Conservation (phyloP, 2,797 vertebrate genomes). For the Pampus argenteus region DNA sequence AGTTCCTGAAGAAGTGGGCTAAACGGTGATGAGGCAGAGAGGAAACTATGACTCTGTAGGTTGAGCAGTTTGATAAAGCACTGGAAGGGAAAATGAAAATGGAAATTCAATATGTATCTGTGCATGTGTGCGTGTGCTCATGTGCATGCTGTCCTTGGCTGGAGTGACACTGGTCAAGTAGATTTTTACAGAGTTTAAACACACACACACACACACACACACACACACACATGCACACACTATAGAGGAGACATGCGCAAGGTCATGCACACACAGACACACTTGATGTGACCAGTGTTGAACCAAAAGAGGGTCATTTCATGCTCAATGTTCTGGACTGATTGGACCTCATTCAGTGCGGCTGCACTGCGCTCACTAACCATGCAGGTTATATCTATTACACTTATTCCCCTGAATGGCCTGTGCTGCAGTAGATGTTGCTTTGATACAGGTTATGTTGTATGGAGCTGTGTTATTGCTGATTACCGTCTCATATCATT, state of each 20-base stretch:
- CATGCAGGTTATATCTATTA: conserved; percentile 37
- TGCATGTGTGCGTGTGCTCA: not conserved
- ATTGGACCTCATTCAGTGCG: conserved; percentile 54
- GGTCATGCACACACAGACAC: not conserved
- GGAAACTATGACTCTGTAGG: conserved; percentile 35
- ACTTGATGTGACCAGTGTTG: not conserved
- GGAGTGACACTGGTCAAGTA: conserved; percentile 28
- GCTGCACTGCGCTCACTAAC: conserved; percentile 27
- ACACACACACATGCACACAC: not conserved
- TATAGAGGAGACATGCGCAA: not conserved
- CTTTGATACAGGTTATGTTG: conserved; percentile 28
- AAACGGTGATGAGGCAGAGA: conserved; percentile 40
- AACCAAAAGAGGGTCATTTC: conserved; percentile 50
- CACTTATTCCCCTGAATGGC: conserved; percentile 23
- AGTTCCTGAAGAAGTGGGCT: conserved; percentile 48
- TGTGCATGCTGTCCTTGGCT: conserved; percentile 7
- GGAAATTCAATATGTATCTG: conserved; percentile 33
- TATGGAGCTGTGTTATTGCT: conserved; percentile 37
- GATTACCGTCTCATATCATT: conserved; percentile 20
- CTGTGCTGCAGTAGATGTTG: conserved; percentile 11
- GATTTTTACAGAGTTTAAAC: conserved; percentile 12
- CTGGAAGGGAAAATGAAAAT: conserved; percentile 35
- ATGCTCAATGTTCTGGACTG: conserved; percentile 63
- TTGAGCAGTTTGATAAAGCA: conserved; percentile 52
- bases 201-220: not conserved